Evolutionary conservation across 2,113 vertebrate species (phyloP).

Genomic region (Cyprinodon tularosa): DNA sequence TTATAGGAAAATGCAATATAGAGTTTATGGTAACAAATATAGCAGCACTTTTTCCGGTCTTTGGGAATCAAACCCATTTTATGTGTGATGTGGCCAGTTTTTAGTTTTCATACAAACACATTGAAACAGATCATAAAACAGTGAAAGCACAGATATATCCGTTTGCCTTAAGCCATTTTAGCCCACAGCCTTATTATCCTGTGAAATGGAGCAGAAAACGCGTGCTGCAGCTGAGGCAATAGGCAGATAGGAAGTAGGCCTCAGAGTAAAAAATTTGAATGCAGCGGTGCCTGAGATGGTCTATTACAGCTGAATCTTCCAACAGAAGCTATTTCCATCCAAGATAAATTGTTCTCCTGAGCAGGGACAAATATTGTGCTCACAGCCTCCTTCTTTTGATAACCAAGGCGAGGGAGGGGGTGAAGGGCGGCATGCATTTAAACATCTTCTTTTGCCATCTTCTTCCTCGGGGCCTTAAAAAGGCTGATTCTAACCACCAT

Average conservation of each 20-base stretch:
- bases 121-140: constrained; percentile 23
- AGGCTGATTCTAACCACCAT: constrained; percentile 41
- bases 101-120: constrained; percentile 15
- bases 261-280: constrained; percentile 46
- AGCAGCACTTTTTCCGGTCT: background rate
- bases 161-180: constrained; percentile 49
- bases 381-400: constrained; percentile 49
- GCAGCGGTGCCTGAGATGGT: constrained; percentile 38
- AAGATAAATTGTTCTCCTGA: constrained; percentile 65
- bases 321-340: constrained; percentile 58
- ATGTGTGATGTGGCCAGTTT: constrained; percentile 3
- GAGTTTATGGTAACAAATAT: constrained; percentile 3
- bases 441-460: constrained; percentile 71
- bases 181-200: constrained; percentile 51
- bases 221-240: constrained; percentile 36
- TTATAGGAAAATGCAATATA: background rate
- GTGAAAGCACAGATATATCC: constrained; percentile 27
- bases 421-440: constrained; percentile 60
- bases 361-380: constrained; percentile 64
- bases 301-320: constrained; percentile 62
- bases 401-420: constrained; percentile 59
- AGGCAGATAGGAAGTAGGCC: constrained; percentile 37
- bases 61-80: background rate
- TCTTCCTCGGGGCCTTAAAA: constrained; percentile 55
- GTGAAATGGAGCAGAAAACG: constrained; percentile 65